Base-by-base conservation (phyloP, 2,888 invertebrate species). In the Polydesmus complanatus region DNA sequence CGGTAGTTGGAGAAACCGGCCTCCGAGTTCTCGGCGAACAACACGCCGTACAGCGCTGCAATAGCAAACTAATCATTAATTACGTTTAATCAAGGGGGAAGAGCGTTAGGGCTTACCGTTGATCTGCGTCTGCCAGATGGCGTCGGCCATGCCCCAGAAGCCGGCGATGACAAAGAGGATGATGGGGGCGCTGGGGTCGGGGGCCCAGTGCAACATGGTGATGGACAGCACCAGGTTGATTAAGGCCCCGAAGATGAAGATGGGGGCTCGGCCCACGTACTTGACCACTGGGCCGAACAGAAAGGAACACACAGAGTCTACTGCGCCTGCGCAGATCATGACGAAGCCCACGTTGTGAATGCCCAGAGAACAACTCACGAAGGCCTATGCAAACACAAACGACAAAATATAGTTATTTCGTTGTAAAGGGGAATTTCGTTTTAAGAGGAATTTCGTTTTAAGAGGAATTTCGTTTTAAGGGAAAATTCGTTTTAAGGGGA, bases 341-440 rank as follows among this genome's bases (percentile, higher is more conserved):
- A 75, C 72, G 61, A 74, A 75, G 1, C 77, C 77, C 22, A 78
- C 75, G 69, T 75, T 73, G 57, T 72, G 68, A 3, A 64, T 61
- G 1, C 65, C 63, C 47, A 64, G 47, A 22, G 58, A 37, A 52
- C 63, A 64, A 5, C 53, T 61, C 2, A 65, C 61, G 57, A 61
- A 65, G 11, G 63, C 65, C 65, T 65, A 37, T 8, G 5, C 14
- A 37, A 37, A 5, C 8, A 37, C 37, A 37, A 37, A 8, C 14
- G 37, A 37, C 3, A 54, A 48, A 22, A 59, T 14, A n/a, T 26
- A 26, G 5, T 18, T 14, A 19, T 8, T 19, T 5, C 8, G 8
- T 51, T 51, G 5, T 8, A 14, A 51, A 51, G 5, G 5, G 48
- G 19, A n/a, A n/a, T 5, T 19, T 19, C n/a, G 8, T 5, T 8